Conservation (phyloP, 2,113 vertebrate genomes). For the Alethe diademata region DNA sequence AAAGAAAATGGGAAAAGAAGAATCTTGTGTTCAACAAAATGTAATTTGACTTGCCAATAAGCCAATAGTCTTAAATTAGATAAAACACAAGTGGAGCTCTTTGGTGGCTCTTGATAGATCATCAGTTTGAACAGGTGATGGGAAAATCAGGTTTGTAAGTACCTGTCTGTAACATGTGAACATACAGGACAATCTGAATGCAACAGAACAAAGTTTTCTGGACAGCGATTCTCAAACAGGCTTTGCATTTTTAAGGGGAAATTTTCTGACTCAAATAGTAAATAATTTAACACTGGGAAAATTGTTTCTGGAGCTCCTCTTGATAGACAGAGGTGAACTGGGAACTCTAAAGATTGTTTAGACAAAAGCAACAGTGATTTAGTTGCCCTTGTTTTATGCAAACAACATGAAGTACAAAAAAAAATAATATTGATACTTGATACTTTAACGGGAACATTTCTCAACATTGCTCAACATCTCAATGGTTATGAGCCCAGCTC, state of each 20-base stretch:
- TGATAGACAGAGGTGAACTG: not conserved
- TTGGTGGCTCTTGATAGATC: not conserved
- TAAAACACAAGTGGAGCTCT: not conserved
- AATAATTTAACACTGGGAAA: not conserved
- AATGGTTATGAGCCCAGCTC: not conserved
- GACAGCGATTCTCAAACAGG: not conserved
- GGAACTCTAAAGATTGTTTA: not conserved
- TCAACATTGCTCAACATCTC: not conserved
- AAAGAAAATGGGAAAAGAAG: not conserved
- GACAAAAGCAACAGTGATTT: not conserved
- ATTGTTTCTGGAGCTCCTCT: not conserved
- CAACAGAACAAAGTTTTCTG: not conserved
- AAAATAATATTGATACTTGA: not conserved
- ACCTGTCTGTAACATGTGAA: not conserved
- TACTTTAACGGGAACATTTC: conserved; percentile 16
- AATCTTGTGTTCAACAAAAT: not conserved
- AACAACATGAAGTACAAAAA: not conserved
- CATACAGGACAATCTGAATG: not conserved
- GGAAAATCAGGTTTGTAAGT: not conserved
- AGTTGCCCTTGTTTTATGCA: not conserved
- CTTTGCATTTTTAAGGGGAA: not conserved
- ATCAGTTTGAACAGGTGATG: not conserved
- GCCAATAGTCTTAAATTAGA: not conserved
- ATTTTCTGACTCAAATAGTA: not conserved
- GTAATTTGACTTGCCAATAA: not conserved